Evolutionary conservation across 2,113 vertebrate species (phyloP).

Genomic region (Bombycilla garrulus): DNA sequence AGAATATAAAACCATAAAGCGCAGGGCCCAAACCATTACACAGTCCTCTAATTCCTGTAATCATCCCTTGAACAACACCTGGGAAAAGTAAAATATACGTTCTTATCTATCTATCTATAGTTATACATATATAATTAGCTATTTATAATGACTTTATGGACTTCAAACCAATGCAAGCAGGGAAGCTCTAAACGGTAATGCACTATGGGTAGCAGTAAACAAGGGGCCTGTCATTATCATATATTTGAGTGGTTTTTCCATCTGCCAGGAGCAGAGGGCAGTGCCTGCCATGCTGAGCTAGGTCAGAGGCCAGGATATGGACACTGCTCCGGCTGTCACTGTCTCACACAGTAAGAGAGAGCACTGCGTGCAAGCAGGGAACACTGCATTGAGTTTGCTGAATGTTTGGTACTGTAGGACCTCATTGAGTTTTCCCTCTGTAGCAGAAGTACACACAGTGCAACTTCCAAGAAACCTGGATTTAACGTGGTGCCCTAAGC

Average conservation of each 20-base stretch:
- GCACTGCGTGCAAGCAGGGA: rapidly evolving
- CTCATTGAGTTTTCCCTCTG: not conserved
- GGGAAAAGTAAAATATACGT: not conserved
- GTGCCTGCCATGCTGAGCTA: rapidly evolving
- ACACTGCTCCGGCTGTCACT: rapidly evolving
- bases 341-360: too few relatives aligned
- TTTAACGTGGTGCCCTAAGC: not conserved
- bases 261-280: not conserved
- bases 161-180: not conserved
- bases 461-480: not conserved
- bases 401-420: not conserved
- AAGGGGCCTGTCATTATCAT: rapidly evolving
- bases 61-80: constrained; percentile 91
- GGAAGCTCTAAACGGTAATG: not conserved
- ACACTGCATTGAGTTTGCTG: rapidly evolving
- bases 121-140: not conserved
- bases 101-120: rapidly evolving
- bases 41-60: constrained; percentile 87
- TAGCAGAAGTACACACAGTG: rapidly evolving
- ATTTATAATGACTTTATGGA: not conserved
- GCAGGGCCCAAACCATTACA: constrained; percentile 88
- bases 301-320: not conserved
- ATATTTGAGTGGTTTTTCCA: rapidly evolving
- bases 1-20: constrained; percentile 90
- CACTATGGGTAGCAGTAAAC: not conserved